A percentile compares a stretch with the other conserved stretches of the same genome.
Evolutionary conservation across 2,888 invertebrate species (phyloP).

Genomic region (Cyrtodaria siliqua): DNA sequence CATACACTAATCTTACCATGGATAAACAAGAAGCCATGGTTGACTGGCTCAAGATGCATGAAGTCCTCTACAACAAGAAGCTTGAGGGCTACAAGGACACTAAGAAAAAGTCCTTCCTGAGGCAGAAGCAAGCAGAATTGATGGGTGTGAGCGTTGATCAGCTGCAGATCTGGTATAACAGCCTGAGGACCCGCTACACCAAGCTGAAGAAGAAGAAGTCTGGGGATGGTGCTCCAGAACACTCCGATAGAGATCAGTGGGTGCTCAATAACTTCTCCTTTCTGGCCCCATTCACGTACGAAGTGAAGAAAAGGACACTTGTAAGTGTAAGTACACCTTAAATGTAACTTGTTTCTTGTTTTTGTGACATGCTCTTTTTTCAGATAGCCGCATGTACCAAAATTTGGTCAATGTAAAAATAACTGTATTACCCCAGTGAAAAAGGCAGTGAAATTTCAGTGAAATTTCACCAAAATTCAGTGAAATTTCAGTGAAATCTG

Average conservation of each 20-base stretch:
- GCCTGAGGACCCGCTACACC: conserved; percentile 33
- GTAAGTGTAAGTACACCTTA: conserved; percentile 26
- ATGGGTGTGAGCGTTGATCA: conserved; percentile 33
- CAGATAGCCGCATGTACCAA: no score
- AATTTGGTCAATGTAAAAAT: no score
- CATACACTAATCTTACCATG: conserved; percentile 18
- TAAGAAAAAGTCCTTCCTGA: conserved; percentile 23
- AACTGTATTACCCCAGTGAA: no score
- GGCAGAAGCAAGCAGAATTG: conserved; percentile 36
- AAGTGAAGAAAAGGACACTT: conserved; percentile 41
- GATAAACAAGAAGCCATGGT: conserved; percentile 23
- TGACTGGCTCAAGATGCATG: conserved; percentile 30
- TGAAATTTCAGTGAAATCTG: no score
- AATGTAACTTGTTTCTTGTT: neutral
- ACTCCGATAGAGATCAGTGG: conserved; percentile 40
- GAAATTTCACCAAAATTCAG: no score
- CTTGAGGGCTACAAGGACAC: conserved; percentile 19
- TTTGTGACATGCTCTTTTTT: neutral
- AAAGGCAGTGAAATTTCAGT: no score
- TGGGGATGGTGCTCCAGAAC: conserved; percentile 48
- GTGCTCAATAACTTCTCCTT: conserved; percentile 46
- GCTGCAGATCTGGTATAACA: conserved; percentile 38
- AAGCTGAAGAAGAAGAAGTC: conserved; percentile 28
- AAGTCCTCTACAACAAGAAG: conserved; percentile 27
- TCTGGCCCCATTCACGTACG: conserved; percentile 17